Base-by-base conservation (phyloP, 2,888 invertebrate genomes). In the Sialis fuliginosa region DNA sequence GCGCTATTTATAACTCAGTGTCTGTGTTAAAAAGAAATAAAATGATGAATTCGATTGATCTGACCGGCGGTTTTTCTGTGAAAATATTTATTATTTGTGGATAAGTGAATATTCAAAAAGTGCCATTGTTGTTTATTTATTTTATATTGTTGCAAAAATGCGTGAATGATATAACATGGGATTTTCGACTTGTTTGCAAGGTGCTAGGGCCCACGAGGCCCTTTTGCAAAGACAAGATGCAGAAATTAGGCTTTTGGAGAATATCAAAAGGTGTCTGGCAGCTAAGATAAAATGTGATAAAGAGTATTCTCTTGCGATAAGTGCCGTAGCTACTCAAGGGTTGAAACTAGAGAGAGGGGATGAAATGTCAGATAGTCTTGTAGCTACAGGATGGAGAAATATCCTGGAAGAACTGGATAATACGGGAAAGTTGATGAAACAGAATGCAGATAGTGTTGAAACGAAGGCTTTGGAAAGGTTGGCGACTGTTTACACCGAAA, bases 341-440 rank as follows among this genome's bases (percentile, higher is more conserved):
- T 76, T 85, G 62, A 90, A 90, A 68, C 78, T 85, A 62, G 87
- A 89, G 65, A 73, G 79, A 52, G 71, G 73, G 57, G 82, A 83
- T 56, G 83, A 83, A 58, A 68, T 83, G 50, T 72, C 75, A 55
- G 81, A 81, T 62, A 81, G 81, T 56, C 67, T 79, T 45, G 75
- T 81, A 55, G 73, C 75, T 35, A 69, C 75, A 48, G 76, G 79
- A 44, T 92, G 92, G 92, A 78, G 79, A 55, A 79, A 79, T 48
- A 83, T 91, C 67, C 82, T 92, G 65, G 87, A 89, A 57, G 90
- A 92, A 59, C 76, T 92, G 64, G 92, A 93, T 62, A 82, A 78
- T 58, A 81, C 86, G 48, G 84, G 87, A 22, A 81, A 81, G 54
- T 70, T 85, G 53, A 79, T 95, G 50, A 81, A 79, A 59, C 76